These are phyloP conservation scores for Orthosia gothica DNA, from an alignment of 2,888 invertebrate species.

Conservation along the genomic window DNA sequence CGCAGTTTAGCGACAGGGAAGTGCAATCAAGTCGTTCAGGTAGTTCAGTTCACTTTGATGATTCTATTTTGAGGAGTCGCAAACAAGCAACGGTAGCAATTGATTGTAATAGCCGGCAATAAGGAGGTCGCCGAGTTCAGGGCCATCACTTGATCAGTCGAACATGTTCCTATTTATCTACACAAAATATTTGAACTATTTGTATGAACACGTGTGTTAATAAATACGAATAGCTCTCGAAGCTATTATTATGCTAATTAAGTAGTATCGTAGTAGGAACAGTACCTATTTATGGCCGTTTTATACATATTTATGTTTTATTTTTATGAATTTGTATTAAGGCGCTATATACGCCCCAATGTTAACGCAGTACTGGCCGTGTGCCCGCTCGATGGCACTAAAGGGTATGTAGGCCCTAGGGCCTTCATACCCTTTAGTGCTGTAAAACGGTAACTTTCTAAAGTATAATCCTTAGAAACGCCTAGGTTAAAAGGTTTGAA, in stretches of 20 bases:
- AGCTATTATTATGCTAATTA: slow-evolving; percentile 75
- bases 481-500: too few species aligned
- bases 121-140: slow-evolving; percentile 82
- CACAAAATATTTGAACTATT: slow-evolving; percentile 76
- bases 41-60: slow-evolving; percentile 61
- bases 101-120: slow-evolving; percentile 76
- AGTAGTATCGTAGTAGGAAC: slow-evolving; percentile 53
- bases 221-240: slow-evolving; percentile 63
- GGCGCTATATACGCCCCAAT: too few species aligned
- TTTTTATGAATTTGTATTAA: slow-evolving; percentile 29
- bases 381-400: too few species aligned
- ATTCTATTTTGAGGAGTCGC: slow-evolving; percentile 72
- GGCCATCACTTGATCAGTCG: slow-evolving; percentile 76
- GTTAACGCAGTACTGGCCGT: too few species aligned
- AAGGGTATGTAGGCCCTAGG: too few species aligned
- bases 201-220: slow-evolving; percentile 75
- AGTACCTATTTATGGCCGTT: slow-evolving; percentile 52
- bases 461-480: too few species aligned
- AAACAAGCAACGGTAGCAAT: slow-evolving; percentile 73
- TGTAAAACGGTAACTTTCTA: too few species aligned
- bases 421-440: too few species aligned
- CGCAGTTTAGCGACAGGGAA: slow-evolving; percentile 68
- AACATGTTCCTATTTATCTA: slow-evolving; percentile 73
- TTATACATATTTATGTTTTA: slow-evolving; percentile 25
- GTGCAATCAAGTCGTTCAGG: slow-evolving; percentile 72